Evolutionary conservation across 1,140 invertebrate species (phyloP), one percentile per base, ranked within the genome.

Genomic region (Riptortus pedestris): DNA sequence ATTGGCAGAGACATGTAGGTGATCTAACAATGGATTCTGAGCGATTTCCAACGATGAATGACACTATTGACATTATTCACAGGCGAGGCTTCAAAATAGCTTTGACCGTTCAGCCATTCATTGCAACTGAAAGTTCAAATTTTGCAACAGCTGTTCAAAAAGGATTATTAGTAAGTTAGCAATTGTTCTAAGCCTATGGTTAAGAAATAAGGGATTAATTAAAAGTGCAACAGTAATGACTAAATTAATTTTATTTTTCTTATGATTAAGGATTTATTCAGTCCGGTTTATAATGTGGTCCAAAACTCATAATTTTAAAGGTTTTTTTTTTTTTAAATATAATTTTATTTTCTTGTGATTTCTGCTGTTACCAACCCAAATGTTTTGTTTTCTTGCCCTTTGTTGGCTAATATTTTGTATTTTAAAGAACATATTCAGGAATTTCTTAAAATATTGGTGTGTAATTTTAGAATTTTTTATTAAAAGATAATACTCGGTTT

Each of bases 71-170:
- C 69, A 86, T 91, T 48, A 81, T 92, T 26, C 86, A 88, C 65
- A 78, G 90, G 33, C 77, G 90, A 69, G 91, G 91, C 1, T 93
- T 93, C 62, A 83, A 87, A 72, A 86, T 93, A 24, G 85, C 87
- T 0, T 84, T 93, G 67, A 85, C 87, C 0, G 81, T 93, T 1
- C 88, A 91, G 68, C 90, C 90, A 0, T 93, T 91, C 70, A 87
- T 94, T 52, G 88, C 87, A 31, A 91, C 88, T 0, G 89, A 92
- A 67, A 89, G 87, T 61, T 73, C 73, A 1, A 91, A 88, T 69
- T 91, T 92, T 71, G 82, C 83, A 51, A 83, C 88, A 61, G 84
- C 87, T 1, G 86, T 93, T 0, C 75, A 81, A 38, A 84, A 83
- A 51, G 78, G 83, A 65, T 69, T 89, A 26, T 69, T 91, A 1